Evolutionary conservation across 2,888 invertebrate species (phyloP).

Genomic region (Plagiodera versicolora): DNA sequence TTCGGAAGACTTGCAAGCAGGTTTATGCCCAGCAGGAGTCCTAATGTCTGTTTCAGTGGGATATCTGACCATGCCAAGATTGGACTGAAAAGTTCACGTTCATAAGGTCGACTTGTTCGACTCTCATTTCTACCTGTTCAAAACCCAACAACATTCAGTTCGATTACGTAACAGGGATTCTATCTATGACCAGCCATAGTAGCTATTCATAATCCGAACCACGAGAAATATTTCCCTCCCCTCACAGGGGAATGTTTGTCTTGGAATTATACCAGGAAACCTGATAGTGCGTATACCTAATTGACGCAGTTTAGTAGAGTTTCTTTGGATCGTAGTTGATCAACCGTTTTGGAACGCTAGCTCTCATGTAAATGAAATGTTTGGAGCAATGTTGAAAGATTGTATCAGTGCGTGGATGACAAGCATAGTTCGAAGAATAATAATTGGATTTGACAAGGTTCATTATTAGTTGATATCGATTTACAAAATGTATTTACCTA

Average conservation of each 20-base stretch:
- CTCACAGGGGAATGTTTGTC: too few species aligned
- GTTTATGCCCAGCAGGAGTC: slow-evolving; percentile 31
- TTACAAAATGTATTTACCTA: background rate
- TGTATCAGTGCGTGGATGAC: background rate
- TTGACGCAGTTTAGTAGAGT: too few species aligned
- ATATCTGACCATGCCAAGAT: slow-evolving; percentile 15
- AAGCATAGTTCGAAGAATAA: background rate
- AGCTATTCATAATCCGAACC: background rate
- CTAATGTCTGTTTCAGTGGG: slow-evolving; percentile 30
- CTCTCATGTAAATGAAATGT: background rate
- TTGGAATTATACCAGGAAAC: too few species aligned
- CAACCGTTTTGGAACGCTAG: background rate
- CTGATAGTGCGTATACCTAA: too few species aligned
- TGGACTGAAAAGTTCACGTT: background rate
- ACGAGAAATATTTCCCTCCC: too few species aligned
- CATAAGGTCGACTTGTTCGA: background rate
- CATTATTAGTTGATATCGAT: background rate
- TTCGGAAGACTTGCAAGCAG: slow-evolving; percentile 24
- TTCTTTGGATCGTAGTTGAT: too few species aligned
- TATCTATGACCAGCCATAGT: too few species aligned
- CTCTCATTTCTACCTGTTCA: background rate
- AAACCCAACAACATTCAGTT: background rate
- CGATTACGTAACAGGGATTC: background rate
- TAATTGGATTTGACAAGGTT: background rate
- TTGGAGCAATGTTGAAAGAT: background rate